Conservation (phyloP, 2,113 vertebrate species). For the Tinamus guttatus region DNA sequence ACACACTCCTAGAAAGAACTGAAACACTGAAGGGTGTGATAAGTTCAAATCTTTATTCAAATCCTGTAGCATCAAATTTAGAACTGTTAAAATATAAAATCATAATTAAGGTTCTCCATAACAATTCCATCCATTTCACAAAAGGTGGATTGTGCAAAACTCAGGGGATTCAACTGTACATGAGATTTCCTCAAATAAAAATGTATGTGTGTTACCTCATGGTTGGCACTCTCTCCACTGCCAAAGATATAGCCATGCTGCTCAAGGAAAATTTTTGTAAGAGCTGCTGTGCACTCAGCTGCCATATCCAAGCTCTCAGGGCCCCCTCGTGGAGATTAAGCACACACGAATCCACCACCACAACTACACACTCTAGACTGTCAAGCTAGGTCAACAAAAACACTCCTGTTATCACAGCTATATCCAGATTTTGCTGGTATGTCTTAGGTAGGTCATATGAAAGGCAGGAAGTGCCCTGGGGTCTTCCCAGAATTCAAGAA, state of each 20-base stretch:
- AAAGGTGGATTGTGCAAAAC: background rate
- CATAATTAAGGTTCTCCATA: background rate
- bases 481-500: background rate
- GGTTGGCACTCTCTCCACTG: background rate
- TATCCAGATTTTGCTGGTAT: rapidly evolving
- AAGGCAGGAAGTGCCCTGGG: background rate
- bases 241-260: background rate
- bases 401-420: rapidly evolving
- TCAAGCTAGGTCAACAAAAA: background rate
- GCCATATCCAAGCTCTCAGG: background rate
- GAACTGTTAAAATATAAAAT: background rate
- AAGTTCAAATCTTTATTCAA: conserved; percentile 32
- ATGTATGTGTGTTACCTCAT: rapidly evolving
- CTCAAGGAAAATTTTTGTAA: background rate
- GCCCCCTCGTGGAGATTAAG: background rate
- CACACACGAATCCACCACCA: rapidly evolving
- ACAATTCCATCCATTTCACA: background rate
- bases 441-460: background rate
- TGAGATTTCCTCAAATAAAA: background rate
- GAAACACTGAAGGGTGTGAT: background rate
- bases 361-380: rapidly evolving
- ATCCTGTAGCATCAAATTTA: background rate
- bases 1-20: background rate
- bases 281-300: background rate
- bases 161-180: background rate